Evolutionary conservation across 2,797 vertebrate genomes (phyloP), one percentile per base, ranked within the genome.

Genomic region (Apogon talboti): DNA sequence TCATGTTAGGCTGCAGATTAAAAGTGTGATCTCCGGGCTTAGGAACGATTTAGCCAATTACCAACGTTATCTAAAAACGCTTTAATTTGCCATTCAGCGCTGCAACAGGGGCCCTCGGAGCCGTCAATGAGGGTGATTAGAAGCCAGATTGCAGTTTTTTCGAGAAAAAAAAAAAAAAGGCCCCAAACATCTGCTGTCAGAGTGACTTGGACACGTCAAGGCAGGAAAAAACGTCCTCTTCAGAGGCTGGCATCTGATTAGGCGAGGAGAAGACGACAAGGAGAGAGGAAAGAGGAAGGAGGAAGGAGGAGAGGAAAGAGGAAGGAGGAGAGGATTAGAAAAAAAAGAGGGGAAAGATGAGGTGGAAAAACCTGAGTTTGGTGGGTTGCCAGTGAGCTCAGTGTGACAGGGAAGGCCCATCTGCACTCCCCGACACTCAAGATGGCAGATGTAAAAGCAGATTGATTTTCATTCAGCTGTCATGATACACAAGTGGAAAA

Each of bases 401-500:
- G 81, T 71, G 84, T 78, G 87, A 81, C 85, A 74, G 86, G 86
- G 85, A 82, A 89, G 87, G 92, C 91, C 93, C 93, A 94, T 93
- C 92, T 94, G 93, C 75, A 79, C 87, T 84, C 81, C 89, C 87
- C 84, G 61, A 89, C 92, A 92, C 92, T 92, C 85, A 89, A 92
- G 89, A 92, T 91, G 91, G 90, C 93, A 93, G 91, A 93, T 93
- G 92, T 85, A 90, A 90, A 91, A 91, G 91, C 88, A 90, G 87
- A 89, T 92, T 93, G 91, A 93, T 93, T 94, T 94, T 89, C 88
- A 93, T 94, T 94, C 91, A 93, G 89, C 92, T 88, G 89, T 90
- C 89, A 85, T 82, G 87, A 85, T 85, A 86, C 85, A 87, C 89
- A 82, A 87, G 85, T 87, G 83, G 82, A 51, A 67, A 68, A 72